Conservation (phyloP, 2,113 vertebrate species). For the Clarias batrachus region DNA sequence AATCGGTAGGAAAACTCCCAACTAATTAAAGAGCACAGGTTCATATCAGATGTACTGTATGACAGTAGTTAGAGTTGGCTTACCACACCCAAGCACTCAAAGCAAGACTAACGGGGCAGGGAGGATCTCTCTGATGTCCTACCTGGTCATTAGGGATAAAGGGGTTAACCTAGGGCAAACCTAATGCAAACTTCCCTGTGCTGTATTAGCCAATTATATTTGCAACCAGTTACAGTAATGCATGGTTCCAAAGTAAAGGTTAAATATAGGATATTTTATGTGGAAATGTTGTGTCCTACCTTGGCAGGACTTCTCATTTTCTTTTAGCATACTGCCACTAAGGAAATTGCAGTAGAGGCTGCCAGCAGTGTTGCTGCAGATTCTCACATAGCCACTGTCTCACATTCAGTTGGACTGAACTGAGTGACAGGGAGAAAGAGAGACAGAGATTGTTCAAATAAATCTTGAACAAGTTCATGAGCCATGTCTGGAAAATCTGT, state of each 20-base stretch:
- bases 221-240: neutral
- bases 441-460: slow-evolving; percentile 8
- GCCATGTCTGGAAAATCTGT: slow-evolving; percentile 1
- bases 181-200: neutral
- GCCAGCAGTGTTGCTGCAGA: slow-evolving; percentile 63
- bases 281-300: slow-evolving; percentile 47
- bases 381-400: slow-evolving; percentile 55
- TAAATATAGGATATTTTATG: neutral
- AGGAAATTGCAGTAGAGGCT: slow-evolving; percentile 67
- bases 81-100: slow-evolving; percentile 31
- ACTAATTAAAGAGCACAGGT: slow-evolving; percentile 45
- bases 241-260: neutral
- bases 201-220: neutral
- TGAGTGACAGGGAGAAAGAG: slow-evolving; percentile 8
- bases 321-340: slow-evolving; percentile 45
- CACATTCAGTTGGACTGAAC: slow-evolving; percentile 36
- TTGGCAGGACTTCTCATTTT: slow-evolving; percentile 58
- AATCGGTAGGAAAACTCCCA: slow-evolving; percentile 7
- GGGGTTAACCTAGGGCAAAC: neutral
- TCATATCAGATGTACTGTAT: slow-evolving; percentile 11
- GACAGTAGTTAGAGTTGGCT: slow-evolving; percentile 21
- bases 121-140: slow-evolving; percentile 24
- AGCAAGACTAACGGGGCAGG: slow-evolving; percentile 3
- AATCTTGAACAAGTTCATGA: neutral
- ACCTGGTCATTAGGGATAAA: neutral